These are phyloP conservation scores for Cyphomyrmex costatus DNA, from an alignment of 1,140 invertebrate species.

Conservation along the genomic window DNA sequence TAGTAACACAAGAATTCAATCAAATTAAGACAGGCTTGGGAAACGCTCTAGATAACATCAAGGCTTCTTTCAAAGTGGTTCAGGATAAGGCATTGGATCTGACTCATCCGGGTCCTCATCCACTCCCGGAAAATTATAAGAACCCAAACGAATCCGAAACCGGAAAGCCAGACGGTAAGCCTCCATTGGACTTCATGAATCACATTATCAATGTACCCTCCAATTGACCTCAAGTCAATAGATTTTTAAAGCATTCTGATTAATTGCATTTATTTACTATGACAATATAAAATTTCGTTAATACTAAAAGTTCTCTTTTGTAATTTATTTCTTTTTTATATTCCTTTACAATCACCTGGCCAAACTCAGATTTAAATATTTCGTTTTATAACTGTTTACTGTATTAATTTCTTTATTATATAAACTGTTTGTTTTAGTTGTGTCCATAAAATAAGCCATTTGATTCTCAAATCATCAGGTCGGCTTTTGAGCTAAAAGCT, in stretches of 20 bases:
- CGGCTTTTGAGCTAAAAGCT: constrained; percentile 16
- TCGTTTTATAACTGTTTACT: background rate
- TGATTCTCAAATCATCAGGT: constrained; percentile 49
- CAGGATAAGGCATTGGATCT: constrained; percentile 88
- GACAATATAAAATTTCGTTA: constrained; percentile 31
- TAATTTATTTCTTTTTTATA: constrained; percentile 6
- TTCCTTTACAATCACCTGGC: too few species aligned
- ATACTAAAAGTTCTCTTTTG: background rate
- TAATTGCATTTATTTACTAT: background rate
- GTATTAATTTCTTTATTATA: background rate
- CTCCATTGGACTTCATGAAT: constrained; percentile 45
- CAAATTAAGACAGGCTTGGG: constrained; percentile 92
- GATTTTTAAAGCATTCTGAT: background rate
- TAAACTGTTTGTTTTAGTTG: constrained; percentile 72
- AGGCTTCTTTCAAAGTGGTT: constrained; percentile 90
- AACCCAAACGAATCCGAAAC: constrained; percentile 76
- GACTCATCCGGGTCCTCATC: constrained; percentile 82
- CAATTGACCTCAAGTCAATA: constrained; percentile 26
- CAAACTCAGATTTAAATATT: background rate
- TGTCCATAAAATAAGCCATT: constrained; percentile 68
- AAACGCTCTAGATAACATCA: constrained; percentile 91
- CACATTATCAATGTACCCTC: constrained; percentile 42
- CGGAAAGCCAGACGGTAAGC: constrained; percentile 67
- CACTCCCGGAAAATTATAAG: constrained; percentile 82
- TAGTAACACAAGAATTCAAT: constrained; percentile 95